phyloP scores from a whole-genome alignment of 2,113 vertebrate genomes.

The Pongo pygmaeus region DNA sequence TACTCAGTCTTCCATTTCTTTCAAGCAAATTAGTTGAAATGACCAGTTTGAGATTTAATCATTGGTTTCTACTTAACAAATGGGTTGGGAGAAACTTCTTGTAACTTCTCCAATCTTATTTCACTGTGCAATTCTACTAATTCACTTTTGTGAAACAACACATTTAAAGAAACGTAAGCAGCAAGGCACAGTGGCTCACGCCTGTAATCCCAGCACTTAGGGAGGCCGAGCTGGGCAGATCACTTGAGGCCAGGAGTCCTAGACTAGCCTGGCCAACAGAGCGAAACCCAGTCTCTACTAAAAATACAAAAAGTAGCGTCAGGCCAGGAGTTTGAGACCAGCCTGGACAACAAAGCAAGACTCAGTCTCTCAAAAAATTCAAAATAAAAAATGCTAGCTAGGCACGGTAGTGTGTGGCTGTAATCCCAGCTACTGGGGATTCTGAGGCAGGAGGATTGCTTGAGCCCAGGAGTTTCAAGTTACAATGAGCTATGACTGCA shows the following conservation, averaged over 20 bases:
- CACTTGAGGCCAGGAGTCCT: background rate
- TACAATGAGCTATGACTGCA: background rate
- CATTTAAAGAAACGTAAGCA: background rate
- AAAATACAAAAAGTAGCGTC: too few species aligned
- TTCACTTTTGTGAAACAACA: conserved; percentile 5
- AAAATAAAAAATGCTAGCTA: background rate
- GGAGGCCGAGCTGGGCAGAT: background rate
- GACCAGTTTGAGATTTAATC: background rate
- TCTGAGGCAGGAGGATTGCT: background rate
- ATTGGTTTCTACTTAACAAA: background rate
- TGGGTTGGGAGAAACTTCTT: background rate
- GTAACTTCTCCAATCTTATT: background rate
- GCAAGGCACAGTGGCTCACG: background rate
- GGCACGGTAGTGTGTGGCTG: background rate
- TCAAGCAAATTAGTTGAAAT: conserved; percentile 22
- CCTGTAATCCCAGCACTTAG: background rate
- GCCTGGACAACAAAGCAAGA: background rate
- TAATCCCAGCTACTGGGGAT: background rate
- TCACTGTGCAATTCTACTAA: background rate
- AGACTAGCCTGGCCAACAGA: too few species aligned
- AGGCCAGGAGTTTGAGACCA: background rate
- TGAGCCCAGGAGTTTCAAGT: background rate
- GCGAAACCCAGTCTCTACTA: too few species aligned
- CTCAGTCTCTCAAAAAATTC: background rate
- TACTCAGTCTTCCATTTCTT: background rate